Evolutionary conservation across 2,888 invertebrate species (phyloP), one percentile per base, ranked within the genome.

Genomic region (Cactoblastis cactorum): DNA sequence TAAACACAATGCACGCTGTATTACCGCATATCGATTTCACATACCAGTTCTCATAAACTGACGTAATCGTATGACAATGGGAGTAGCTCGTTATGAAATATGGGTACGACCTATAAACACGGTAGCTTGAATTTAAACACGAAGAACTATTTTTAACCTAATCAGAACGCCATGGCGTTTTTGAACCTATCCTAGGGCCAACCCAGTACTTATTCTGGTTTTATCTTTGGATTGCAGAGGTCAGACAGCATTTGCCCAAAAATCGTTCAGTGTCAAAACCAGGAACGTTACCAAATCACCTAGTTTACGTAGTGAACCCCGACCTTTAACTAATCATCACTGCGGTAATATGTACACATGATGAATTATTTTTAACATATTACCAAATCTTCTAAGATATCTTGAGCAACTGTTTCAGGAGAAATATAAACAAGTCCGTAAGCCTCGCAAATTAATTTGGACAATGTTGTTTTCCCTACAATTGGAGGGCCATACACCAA

Each of bases 401-500:
- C 91, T 53, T 90, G 77, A 48, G 90, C 88, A 54, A 93, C 80
- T 0, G 86, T 89, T 54, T 91, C 86, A 1, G 90, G 86, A 1
- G 91, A 90, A 41, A 93, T 70, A 61, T 93, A 92, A 39, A 84
- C 59, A 1, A 92, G 74, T 3, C 91, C 90, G 61, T 94, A 94
- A 49, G 86, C 75, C 53, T 91, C 82, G 47, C 90, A 89, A 46
- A 94, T 80, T 54, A 77, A 80, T 59, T 90, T 90, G 0, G 93
- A 90, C 50, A 94, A 60, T 15, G 79, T 83, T 0, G 93, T 92
- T 77, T 94, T 94, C 17, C 94, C 94, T 9, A 91, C 86, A 5
- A 92, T 90, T 2, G 94, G 93, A 15, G 94, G 93, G 1, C 94
- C 94, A 57, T 93, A 91, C 1, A 94, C 71, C 12, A 93, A 34